phyloP scores from a whole-genome alignment of 2,797 vertebrate species.

The Somateria mollissima region DNA sequence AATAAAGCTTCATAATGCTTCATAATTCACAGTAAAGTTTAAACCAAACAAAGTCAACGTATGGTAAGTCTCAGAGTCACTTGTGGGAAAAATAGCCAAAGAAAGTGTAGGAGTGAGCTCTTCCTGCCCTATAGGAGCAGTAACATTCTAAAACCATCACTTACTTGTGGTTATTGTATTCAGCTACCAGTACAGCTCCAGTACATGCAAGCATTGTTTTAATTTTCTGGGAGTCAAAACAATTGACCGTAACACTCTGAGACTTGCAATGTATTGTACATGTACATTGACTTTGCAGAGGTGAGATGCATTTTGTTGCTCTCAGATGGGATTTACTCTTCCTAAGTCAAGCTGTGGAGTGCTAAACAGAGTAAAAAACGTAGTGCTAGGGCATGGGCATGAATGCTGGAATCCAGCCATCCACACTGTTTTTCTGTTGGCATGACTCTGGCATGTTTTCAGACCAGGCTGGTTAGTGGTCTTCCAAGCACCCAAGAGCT shows the following conservation, averaged over 20 bases:
- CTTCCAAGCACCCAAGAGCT: neutral
- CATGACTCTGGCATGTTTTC: neutral
- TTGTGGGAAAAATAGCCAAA: neutral
- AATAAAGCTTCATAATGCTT: neutral
- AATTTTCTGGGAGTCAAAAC: neutral
- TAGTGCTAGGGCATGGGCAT: neutral
- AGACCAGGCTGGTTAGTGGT: neutral
- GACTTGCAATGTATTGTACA: neutral
- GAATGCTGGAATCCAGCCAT: neutral
- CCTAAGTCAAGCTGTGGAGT: neutral
- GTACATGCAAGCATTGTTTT: neutral
- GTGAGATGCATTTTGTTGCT: neutral
- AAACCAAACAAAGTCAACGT: neutral
- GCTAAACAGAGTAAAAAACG: neutral
- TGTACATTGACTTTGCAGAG: neutral
- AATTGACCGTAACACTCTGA: neutral
- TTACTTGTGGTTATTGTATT: neutral
- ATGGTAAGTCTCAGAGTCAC: neutral
- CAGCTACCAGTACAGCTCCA: neutral
- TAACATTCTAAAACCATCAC: neutral
- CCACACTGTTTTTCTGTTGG: neutral
- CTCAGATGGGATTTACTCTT: neutral
- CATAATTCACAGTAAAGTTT: neutral
- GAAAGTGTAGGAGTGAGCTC: neutral
- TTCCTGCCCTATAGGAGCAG: neutral